phyloP scores from a whole-genome alignment of 2,888 invertebrate species.

The Acanthosoma haemorrhoidale region DNA sequence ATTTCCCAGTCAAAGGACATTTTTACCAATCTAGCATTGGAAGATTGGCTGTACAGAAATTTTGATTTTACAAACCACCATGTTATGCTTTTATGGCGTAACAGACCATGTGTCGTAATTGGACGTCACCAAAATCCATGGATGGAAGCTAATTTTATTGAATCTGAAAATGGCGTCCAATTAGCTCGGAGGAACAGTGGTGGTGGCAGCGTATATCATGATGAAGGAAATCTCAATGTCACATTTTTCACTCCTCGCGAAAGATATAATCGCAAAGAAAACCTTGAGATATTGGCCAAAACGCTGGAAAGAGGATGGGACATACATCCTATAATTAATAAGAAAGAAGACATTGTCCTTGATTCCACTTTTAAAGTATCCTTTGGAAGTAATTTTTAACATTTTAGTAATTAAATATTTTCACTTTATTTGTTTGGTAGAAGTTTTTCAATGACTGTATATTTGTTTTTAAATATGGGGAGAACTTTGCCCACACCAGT shows the following conservation, averaged over 20 bases:
- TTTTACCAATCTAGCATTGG: constrained; percentile 87
- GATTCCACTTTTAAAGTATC: constrained; percentile 71
- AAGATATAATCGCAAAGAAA: constrained; percentile 77
- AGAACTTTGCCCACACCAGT: too few relatives aligned
- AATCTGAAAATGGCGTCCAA: constrained; percentile 62
- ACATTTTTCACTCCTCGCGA: constrained; percentile 83
- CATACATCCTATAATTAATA: constrained; percentile 67
- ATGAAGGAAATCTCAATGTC: constrained; percentile 85
- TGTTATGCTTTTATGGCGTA: constrained; percentile 85
- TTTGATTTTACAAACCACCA: constrained; percentile 77
- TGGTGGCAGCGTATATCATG: constrained; percentile 95
- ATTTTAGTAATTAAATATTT: background rate
- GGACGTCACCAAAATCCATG: constrained; percentile 97
- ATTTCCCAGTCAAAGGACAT: constrained; percentile 89
- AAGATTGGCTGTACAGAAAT: constrained; percentile 92
- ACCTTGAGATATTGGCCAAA: constrained; percentile 78
- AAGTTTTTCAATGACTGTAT: background rate
- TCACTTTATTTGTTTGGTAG: background rate
- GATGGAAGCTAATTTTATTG: constrained; percentile 76
- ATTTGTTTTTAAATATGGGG: too few relatives aligned
- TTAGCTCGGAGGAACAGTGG: constrained; percentile 90
- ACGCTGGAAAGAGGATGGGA: constrained; percentile 78
- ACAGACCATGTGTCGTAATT: constrained; percentile 89
- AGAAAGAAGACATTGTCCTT: constrained; percentile 80
- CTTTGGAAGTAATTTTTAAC: too few relatives aligned